phyloP scores from a whole-genome alignment of 35 echinoderm and acorn worm genomes.

The Stichopus chloronotus region DNA sequence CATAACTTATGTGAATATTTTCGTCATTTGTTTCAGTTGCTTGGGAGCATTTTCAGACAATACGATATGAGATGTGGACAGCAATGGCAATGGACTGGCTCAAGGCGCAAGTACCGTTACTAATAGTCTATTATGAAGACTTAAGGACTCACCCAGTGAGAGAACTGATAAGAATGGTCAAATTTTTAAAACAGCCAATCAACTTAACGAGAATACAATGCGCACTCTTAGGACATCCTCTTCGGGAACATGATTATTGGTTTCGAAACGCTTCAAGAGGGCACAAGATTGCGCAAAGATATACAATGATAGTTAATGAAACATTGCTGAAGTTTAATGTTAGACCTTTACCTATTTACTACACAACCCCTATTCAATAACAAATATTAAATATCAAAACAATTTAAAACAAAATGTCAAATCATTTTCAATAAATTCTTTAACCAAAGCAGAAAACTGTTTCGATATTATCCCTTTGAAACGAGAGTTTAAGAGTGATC shows the following conservation, averaged over 20 bases:
- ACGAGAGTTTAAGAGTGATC: too few relatives aligned
- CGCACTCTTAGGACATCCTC: neutral
- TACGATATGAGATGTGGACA: neutral
- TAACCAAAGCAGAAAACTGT: too few relatives aligned
- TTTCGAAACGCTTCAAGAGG: neutral
- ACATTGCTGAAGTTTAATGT: neutral
- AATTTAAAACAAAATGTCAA: too few relatives aligned
- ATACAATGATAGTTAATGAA: conserved; percentile 2
- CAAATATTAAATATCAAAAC: too few relatives aligned
- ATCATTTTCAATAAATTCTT: too few relatives aligned
- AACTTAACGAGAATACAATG: conserved; percentile 13
- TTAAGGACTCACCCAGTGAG: neutral
- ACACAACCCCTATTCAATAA: neutral
- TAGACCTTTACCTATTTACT: neutral
- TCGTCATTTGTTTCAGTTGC: neutral
- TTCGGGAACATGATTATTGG: neutral
- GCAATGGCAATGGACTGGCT: conserved; percentile 12
- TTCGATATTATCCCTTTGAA: too few relatives aligned
- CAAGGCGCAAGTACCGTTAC: neutral
- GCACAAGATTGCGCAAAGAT: neutral
- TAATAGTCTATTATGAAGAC: conserved; percentile 31
- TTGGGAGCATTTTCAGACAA: neutral
- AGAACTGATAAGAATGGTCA: conserved; percentile 15
- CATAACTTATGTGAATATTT: too few relatives aligned
- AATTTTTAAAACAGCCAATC: neutral